A percentile compares a stretch with the other conserved stretches of the same genome.
Conservation (phyloP, 2,888 invertebrate species). For the Ophioninae sp. region DNA sequence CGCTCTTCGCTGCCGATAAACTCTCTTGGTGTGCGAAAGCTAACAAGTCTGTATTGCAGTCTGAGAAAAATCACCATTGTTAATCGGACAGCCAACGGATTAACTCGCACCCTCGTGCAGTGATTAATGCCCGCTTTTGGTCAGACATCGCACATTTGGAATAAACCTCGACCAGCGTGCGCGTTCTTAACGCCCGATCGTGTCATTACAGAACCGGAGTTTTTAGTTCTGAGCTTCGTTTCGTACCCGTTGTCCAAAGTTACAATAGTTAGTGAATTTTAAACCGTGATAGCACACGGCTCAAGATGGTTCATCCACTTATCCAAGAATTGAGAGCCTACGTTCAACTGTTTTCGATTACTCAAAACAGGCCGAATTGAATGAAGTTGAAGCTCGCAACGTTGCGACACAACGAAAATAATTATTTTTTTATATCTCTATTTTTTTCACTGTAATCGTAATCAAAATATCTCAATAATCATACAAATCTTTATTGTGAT, state of each 20-base stretch:
- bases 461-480: too few relatives aligned
- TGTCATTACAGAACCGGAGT: not conserved
- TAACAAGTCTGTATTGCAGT: constrained; percentile 43
- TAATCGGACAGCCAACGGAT: constrained; percentile 42
- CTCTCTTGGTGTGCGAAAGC: constrained; percentile 44
- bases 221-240: not conserved
- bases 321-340: not conserved
- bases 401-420: too few relatives aligned
- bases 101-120: constrained; percentile 46
- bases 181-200: not conserved
- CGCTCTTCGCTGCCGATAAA: constrained; percentile 31
- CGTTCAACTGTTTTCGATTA: not conserved
- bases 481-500: too few relatives aligned
- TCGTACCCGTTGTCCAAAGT: not conserved
- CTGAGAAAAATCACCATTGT: constrained; percentile 45
- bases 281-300: too few relatives aligned
- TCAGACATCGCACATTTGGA: constrained; percentile 39
- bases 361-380: not conserved
- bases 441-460: too few relatives aligned
- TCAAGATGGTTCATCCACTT: too few relatives aligned
- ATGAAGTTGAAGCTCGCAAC: too few relatives aligned
- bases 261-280: not conserved
- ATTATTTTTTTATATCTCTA: too few relatives aligned
- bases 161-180: not conserved
- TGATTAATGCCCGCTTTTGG: constrained; percentile 49